Evolutionary conservation across 2,888 invertebrate genomes (phyloP).

Genomic region (Scaptomyza tumidula): DNA sequence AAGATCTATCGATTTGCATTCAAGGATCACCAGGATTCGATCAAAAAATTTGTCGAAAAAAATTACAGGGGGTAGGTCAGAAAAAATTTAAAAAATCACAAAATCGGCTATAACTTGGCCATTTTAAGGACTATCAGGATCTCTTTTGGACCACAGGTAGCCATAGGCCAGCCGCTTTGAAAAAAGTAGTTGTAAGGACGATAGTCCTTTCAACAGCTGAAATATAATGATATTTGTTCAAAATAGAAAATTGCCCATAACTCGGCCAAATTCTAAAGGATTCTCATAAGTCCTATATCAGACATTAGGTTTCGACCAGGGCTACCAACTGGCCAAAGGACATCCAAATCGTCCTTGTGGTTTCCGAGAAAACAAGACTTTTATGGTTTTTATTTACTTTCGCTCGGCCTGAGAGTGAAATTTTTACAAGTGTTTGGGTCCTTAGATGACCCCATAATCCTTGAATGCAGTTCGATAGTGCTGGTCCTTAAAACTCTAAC

Average conservation of each 20-base stretch:
- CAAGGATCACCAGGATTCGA: neutral
- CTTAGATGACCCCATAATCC: neutral
- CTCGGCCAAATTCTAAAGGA: neutral
- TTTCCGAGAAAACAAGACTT: neutral
- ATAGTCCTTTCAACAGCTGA: neutral
- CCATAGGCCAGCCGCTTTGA: neutral
- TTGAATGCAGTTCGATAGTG: neutral
- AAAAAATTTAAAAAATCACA: neutral
- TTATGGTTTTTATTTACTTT: neutral
- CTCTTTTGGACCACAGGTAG: neutral
- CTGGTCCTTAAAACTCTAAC: neutral
- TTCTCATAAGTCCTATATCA: neutral
- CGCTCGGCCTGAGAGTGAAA: neutral
- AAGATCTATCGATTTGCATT: neutral
- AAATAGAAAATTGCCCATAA: neutral
- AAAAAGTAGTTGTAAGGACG: neutral
- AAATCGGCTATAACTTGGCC: neutral
- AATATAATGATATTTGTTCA: neutral
- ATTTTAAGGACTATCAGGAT: neutral
- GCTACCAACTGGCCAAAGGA: neutral
- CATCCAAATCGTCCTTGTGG: neutral
- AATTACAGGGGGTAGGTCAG: neutral
- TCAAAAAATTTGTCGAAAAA: neutral
- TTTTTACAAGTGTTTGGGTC: neutral
- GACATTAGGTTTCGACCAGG: neutral